Base-by-base conservation (phyloP, 2,888 invertebrate genomes). In the Drosophila quinaria region DNA sequence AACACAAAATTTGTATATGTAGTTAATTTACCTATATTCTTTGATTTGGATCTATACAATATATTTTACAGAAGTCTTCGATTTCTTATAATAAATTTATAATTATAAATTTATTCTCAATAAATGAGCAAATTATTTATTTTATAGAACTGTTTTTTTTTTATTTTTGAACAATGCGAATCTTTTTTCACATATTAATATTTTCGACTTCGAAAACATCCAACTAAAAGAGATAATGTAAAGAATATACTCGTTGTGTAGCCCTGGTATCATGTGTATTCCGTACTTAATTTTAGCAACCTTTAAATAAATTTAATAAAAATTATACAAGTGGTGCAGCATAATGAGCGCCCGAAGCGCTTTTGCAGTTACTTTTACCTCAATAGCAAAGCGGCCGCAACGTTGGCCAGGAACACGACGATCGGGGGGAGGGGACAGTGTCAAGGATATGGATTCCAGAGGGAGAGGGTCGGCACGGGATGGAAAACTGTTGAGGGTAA, bases 231-330 rank as follows among this genome's bases (percentile, higher is more conserved):
- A 31, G 6, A 9, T 13, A 17, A 2, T 15, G 33, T 1, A 41
- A 6, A 11, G 8, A 11, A 6, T 17, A 11, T 25, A 13, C 39
- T 6, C 17, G 9, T 46, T 29, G n/a, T 56, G 54, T 13, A 59
- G 51, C 70, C 66, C 76, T 75, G 75, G 66, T 37, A 62, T 41
- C 35, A 19, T 54, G 33, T 41, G 58, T 31, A 37, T 5, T 19
- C 39, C 51, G 63, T 69, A 70, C 69, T 71, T 60, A 67, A 65
- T 64, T 64, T 75, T 61, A 77, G 79, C 77, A 66, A 78, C 84
- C 81, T 87, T 82, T 82, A 89, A 89, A 89, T 89, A 80, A 89
- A 86, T 87, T 81, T 87, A 85, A 85, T 79, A 85, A 75, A 84
- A 82, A 84, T 88, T 86, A 86, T 78, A 80, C 86, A 89, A 82